Percentiles rank a stretch among this genome's conserved stretches.
phyloP scores from a whole-genome alignment of 2,797 vertebrate genomes.

The Spinus pinus region DNA sequence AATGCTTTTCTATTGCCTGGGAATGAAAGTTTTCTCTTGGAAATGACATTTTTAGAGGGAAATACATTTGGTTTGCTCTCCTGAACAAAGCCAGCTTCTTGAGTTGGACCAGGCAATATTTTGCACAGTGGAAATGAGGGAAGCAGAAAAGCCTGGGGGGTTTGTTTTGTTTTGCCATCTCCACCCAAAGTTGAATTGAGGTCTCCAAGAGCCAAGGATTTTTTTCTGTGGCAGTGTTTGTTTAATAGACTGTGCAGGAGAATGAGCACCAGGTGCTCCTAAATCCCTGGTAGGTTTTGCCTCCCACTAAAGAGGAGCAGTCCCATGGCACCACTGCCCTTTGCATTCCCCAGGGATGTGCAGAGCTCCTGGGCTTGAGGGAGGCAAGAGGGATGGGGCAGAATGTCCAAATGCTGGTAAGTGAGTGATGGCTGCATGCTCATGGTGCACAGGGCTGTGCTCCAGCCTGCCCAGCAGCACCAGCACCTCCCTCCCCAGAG shows the following conservation, averaged over 20 bases:
- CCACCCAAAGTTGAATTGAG: constrained; percentile 17
- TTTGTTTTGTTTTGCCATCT: not conserved
- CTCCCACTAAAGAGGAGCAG: not conserved
- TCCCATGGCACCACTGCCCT: not conserved
- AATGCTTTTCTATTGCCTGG: not conserved
- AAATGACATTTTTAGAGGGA: not conserved
- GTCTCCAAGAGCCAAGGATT: not conserved
- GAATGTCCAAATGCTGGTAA: not conserved
- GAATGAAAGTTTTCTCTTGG: not conserved
- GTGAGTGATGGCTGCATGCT: fast-evolving
- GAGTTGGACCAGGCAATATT: not conserved
- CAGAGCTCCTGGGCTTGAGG: not conserved
- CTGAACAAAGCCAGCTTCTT: not conserved
- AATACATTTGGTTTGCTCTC: not conserved
- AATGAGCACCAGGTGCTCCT: not conserved
- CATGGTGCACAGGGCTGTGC: not conserved
- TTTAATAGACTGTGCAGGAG: not conserved
- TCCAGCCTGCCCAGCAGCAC: not conserved
- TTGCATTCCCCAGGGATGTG: not conserved
- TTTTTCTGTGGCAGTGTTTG: not conserved
- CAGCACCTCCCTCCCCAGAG: fast-evolving
- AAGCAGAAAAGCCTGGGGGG: not conserved
- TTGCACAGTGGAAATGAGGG: not conserved
- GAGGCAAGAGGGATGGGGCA: not conserved
- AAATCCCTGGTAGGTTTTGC: not conserved